phyloP scores from a whole-genome alignment of 1,140 invertebrate species.

The Eufriesea mexicana region DNA sequence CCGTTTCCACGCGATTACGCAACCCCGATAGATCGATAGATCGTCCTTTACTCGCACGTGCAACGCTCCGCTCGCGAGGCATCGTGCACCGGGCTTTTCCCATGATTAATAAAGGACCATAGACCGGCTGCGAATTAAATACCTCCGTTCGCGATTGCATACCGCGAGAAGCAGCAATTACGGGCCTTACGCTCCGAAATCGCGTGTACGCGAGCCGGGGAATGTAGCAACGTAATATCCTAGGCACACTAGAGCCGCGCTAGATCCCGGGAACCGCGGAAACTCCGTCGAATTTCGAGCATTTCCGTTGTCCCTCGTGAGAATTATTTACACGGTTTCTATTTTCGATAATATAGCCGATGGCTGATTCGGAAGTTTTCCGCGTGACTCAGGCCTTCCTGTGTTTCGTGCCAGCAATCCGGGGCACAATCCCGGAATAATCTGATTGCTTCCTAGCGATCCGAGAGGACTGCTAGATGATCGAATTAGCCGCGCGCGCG shows the following conservation, averaged over 20 bases:
- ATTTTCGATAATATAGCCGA: background rate
- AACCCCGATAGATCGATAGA: background rate
- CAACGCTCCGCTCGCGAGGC: background rate
- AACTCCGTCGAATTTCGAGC: background rate
- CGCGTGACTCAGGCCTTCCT: background rate
- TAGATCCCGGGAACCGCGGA: background rate
- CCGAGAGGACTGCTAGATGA: background rate
- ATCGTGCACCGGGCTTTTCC: background rate
- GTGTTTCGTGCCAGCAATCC: background rate
- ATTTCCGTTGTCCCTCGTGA: too few species aligned
- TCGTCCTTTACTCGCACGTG: too few species aligned
- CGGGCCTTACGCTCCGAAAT: background rate
- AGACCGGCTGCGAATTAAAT: constrained; percentile 7
- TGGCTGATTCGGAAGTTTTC: background rate
- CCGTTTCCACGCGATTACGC: background rate
- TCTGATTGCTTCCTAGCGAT: constrained; percentile 26
- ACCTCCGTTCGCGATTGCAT: background rate
- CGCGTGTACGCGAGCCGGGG: background rate
- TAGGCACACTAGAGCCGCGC: too few species aligned
- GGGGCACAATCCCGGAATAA: constrained; percentile 1
- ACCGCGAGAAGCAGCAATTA: background rate
- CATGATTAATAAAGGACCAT: constrained; percentile 1
- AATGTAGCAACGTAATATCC: constrained; percentile 5
- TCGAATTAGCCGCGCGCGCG: constrained; percentile 14
- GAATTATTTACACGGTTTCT: background rate